Evolutionary conservation across 2,113 vertebrate species (phyloP).

Genomic region (Pollimyrus isidori): DNA sequence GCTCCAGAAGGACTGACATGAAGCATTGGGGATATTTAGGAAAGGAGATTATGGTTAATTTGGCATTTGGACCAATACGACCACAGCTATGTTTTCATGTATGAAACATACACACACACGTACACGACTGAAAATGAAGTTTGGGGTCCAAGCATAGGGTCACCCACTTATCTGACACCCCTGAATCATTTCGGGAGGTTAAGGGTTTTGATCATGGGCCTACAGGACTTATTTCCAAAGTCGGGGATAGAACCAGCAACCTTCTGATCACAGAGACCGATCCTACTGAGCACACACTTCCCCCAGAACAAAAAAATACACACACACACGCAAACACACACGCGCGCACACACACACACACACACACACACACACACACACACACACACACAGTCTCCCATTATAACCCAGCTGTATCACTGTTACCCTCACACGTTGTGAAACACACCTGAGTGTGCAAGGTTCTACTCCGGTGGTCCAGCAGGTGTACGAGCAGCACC

Average conservation of each 20-base stretch:
- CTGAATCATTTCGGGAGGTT: not conserved
- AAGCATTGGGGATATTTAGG: not conserved
- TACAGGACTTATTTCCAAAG: not conserved
- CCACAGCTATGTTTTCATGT: not conserved
- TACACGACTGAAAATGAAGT: not conserved
- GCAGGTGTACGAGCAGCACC: conserved; percentile 78
- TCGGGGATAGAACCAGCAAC: not conserved
- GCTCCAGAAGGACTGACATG: conserved; percentile 80
- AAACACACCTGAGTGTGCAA: conserved; percentile 71
- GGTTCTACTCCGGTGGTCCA: conserved; percentile 75
- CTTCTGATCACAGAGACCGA: not conserved
- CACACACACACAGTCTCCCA: not conserved
- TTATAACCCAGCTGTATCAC: not conserved
- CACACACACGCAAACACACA: too few species aligned
- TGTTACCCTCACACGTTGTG: not conserved
- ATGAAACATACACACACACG: not conserved
- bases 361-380: too few species aligned
- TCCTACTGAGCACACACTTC: not conserved
- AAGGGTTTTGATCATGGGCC: not conserved
- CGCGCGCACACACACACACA: too few species aligned
- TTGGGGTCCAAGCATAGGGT: not conserved
- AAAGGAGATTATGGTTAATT: not conserved
- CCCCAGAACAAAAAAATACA: not conserved
- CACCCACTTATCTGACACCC: not conserved
- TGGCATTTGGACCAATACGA: not conserved